phyloP scores from a whole-genome alignment of 2,797 vertebrate species.

The Acipenser oxyrinchus region DNA sequence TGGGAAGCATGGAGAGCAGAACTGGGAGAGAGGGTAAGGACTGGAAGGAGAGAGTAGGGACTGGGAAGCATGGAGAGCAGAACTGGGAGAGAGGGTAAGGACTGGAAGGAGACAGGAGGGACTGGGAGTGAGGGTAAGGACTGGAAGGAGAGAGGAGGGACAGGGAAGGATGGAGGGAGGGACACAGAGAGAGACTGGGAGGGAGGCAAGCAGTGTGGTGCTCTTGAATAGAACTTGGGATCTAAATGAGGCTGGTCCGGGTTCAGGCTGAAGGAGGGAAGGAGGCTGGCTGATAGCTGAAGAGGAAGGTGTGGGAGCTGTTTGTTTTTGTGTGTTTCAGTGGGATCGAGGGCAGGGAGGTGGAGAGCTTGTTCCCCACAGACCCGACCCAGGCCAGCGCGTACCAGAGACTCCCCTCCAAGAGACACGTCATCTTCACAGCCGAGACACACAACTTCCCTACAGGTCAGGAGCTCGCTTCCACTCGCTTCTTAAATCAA shows the following conservation, averaged over 20 bases:
- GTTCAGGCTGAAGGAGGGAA: no score
- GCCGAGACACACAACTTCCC: conserved; percentile 95
- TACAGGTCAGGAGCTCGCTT: conserved; percentile 57
- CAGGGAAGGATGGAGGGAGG: background rate
- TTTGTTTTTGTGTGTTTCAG: conserved; percentile 40
- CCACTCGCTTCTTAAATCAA: background rate
- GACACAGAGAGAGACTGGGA: background rate
- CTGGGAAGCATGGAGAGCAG: background rate
- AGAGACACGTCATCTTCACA: conserved; percentile 82
- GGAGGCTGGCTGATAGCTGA: background rate
- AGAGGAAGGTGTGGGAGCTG: background rate
- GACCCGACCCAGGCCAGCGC: conserved; percentile 61
- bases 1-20: background rate
- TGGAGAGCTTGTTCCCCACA: conserved; percentile 62
- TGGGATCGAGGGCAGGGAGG: conserved; percentile 68
- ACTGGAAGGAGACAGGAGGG: background rate
- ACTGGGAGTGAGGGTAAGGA: background rate
- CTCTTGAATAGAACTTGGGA: no score
- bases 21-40: background rate
- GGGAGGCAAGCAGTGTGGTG: background rate
- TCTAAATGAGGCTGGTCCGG: no score
- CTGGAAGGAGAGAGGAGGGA: background rate
- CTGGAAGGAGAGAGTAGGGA: background rate
- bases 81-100: background rate
- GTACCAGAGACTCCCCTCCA: conserved; percentile 51